A percentile compares a stretch with the other conserved stretches of the same genome.
Evolutionary conservation across 2,888 invertebrate genomes (phyloP).

Genomic region (Carpatolechia fugitivella): DNA sequence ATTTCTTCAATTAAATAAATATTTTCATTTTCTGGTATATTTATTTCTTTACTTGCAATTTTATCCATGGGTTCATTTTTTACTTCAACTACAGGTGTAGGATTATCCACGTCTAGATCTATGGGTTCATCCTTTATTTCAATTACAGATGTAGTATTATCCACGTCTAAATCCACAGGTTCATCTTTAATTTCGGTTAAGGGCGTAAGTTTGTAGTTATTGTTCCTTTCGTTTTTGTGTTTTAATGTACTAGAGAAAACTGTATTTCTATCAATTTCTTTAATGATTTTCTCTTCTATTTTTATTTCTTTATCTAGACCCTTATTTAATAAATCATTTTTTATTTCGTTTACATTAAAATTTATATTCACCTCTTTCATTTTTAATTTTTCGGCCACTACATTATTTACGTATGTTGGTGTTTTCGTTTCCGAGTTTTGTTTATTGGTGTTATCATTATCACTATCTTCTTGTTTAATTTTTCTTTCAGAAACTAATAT

Average conservation of each 20-base stretch:
- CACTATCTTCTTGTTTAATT: slow-evolving; percentile 11
- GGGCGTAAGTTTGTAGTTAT: not conserved
- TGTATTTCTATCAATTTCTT: no score
- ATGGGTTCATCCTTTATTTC: not conserved
- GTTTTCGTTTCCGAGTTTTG: not conserved
- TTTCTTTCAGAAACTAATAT: not conserved
- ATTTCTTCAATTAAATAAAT: no score
- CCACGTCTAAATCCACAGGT: not conserved
- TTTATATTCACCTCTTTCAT: not conserved
- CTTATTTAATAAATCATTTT: no score
- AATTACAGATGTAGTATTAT: not conserved
- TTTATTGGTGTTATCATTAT: not conserved
- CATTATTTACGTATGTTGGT: not conserved
- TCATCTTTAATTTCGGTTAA: not conserved
- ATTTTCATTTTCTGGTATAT: no score
- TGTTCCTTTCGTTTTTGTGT: not conserved
- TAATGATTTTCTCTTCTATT: no score
- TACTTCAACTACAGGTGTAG: no score
- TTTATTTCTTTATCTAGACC: no score
- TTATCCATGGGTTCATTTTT: no score
- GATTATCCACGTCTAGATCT: not conserved
- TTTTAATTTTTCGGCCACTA: not conserved
- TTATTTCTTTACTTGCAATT: no score
- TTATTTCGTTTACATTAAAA: no score
- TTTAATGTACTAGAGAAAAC: no score